phyloP scores from a whole-genome alignment of 2,797 vertebrate species.

The Brachymystax lenok region DNA sequence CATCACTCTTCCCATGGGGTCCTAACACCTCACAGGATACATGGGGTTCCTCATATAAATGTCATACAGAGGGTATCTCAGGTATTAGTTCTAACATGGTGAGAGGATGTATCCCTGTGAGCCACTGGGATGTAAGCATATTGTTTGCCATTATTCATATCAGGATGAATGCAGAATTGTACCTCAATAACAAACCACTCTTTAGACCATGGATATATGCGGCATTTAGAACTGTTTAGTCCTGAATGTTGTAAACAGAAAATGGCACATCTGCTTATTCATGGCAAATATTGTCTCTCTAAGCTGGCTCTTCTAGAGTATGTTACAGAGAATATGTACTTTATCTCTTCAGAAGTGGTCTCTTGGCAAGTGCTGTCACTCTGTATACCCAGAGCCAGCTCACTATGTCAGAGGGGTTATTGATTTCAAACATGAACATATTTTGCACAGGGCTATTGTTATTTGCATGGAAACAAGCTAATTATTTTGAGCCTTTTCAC shows the following conservation, averaged over 20 bases:
- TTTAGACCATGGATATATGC: background rate
- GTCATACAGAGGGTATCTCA: slow-evolving; percentile 66
- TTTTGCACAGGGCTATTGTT: background rate
- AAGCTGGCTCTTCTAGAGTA: background rate
- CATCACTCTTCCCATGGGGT: slow-evolving; percentile 38
- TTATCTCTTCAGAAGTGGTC: background rate
- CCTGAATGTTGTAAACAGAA: background rate
- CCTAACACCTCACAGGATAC: slow-evolving; percentile 48
- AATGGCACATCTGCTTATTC: background rate
- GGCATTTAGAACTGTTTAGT: background rate
- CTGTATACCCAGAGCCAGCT: background rate
- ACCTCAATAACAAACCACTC: background rate
- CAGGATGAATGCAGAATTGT: slow-evolving; percentile 37
- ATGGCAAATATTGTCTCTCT: no score
- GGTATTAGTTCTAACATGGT: slow-evolving; percentile 69
- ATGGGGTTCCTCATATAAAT: slow-evolving; percentile 65
- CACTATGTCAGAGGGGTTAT: background rate
- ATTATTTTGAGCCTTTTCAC: slow-evolving; percentile 3
- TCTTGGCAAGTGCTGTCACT: background rate
- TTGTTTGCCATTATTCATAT: slow-evolving; percentile 73
- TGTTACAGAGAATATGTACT: background rate
- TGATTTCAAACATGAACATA: background rate
- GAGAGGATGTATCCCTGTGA: slow-evolving; percentile 56
- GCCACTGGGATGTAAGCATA: slow-evolving; percentile 66
- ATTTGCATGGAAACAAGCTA: slow-evolving; percentile 13